These are phyloP conservation scores for Thunnus thynnus DNA, from an alignment of 2,113 vertebrate species.

Conservation along the genomic window DNA sequence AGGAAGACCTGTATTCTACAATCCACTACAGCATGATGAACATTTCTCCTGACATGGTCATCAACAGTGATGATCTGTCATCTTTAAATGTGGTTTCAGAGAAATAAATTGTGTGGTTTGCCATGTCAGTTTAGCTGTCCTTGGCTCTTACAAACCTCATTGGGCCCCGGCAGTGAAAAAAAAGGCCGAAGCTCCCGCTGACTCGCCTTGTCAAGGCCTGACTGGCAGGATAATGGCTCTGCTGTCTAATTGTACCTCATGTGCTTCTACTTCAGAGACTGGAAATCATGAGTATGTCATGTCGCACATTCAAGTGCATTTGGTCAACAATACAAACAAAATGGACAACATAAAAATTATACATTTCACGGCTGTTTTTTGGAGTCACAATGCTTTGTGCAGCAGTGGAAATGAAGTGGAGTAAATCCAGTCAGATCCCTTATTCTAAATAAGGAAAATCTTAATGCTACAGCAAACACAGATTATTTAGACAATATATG, in stretches of 20 bases:
- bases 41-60: not conserved
- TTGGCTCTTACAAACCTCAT: constrained; percentile 45
- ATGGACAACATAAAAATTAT: not conserved
- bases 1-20: not conserved
- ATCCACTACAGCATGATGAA: not conserved
- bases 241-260: constrained; percentile 46
- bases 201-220: constrained; percentile 16
- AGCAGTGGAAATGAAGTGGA: too few species aligned
- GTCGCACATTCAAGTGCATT: not conserved
- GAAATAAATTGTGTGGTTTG: constrained; percentile 25
- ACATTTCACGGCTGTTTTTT: not conserved
- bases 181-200: not conserved
- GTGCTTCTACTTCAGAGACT: constrained; percentile 18
- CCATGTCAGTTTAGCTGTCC: not conserved
- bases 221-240: constrained; percentile 57
- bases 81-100: constrained; percentile 14
- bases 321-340: not conserved
- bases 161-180: constrained; percentile 22
- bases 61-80: constrained; percentile 24
- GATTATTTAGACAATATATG: too few species aligned
- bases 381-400: too few species aligned
- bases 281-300: constrained; percentile 2
- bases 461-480: too few species aligned
- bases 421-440: too few species aligned
- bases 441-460: too few species aligned